Evolutionary conservation across 2,113 vertebrate species (phyloP), one percentile per base, ranked within the genome.

Genomic region (Rattus rattus): DNA sequence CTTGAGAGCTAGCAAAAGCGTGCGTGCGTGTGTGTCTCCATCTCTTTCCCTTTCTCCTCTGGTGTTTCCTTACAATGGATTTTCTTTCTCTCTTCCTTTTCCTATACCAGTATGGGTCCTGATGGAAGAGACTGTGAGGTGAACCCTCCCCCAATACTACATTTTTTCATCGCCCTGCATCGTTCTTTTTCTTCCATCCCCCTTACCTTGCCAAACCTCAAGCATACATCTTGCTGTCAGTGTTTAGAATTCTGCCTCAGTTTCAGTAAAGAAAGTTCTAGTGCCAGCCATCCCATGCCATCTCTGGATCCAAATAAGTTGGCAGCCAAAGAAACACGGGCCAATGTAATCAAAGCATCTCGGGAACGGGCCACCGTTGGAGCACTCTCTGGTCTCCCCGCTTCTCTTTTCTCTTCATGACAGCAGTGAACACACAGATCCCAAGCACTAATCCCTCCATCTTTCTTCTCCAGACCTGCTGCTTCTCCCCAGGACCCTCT

Each of bases 161-260:
- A 87, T 54, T 59, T 67, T 84, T 85, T 49, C 49, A 54, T 39
- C 10, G 4, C 61, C 17, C 56, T 63, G 52, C 49, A 59, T 61
- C n/a, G 49, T 84, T 79, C 52, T 89, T 12, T 88, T 59, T 4
- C 2, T 59, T 59, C 36, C 63, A 63, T 73, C 72, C 30, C 36
- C 56, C 13, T 77, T 49, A 89, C 94, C 77, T 81, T 20, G 63
- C 85, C 94, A 94, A 86, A 92, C 85, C 86, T 96, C 96, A 83
- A 90, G 92, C 22, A 13, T 59, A 65, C 11, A 28, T 87, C 52
- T 73, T 52, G 43, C 65, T 92, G 81, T 91, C 43, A 79, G 54
- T 4, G 24, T 94, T 86, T 97, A 96, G 88, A 96, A 94, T 96
- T 70, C 88, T 65, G 86, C 94, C 92, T 94, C 88, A 49, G 88